Base-by-base conservation (phyloP, 2,797 vertebrate species). In the Propithecus perrieri region DNA sequence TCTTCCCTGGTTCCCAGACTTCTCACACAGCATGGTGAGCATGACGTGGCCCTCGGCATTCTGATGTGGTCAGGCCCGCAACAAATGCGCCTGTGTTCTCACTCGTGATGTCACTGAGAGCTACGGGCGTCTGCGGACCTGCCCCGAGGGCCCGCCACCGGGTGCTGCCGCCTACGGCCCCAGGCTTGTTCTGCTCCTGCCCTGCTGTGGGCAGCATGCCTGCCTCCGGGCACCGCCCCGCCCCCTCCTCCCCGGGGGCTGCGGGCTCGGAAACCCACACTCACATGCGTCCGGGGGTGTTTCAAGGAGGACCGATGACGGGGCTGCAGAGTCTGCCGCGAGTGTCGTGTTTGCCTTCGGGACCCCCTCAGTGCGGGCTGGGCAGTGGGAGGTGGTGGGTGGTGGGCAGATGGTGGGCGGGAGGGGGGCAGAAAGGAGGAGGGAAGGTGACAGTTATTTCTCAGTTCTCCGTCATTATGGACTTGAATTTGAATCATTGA, bases 21-120 rank as follows among this genome's bases (percentile, higher is more conserved):
- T 15, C 4, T 26, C n/a, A 11, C 8, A 43, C 28, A 10, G 0
- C 14, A 0, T 0, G 1, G 14, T 5, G 48, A 7, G 0, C 0
- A 0, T 4, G 26, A 5, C 0, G 0, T 1, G 0, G 43, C 72
- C 55, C 69, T 65, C 5, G 0, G 53, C 15, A 0, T 12, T 7
- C 33, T 0, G 4, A 26, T 0, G 0, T 10, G 43, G 65, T 61
- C 38, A 5, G 9, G 7, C 1, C 30, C 75, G 20, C 86, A 14
- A 2, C 28, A 35, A 0, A 53, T 1, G 9, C 71, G 22, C 57
- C 46, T 65, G 1, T 79, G 88, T 28, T 12, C 48, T 95, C 91
- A 79, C 9, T 0, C 0, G 1, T 84, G 88, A 85, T 8, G 71
- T 87, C 78, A 43, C 26, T 15, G 0, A 24, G 43, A 75, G 53